Conservation (phyloP, 2,888 invertebrate genomes). For the Boloria euphrosyne region DNA sequence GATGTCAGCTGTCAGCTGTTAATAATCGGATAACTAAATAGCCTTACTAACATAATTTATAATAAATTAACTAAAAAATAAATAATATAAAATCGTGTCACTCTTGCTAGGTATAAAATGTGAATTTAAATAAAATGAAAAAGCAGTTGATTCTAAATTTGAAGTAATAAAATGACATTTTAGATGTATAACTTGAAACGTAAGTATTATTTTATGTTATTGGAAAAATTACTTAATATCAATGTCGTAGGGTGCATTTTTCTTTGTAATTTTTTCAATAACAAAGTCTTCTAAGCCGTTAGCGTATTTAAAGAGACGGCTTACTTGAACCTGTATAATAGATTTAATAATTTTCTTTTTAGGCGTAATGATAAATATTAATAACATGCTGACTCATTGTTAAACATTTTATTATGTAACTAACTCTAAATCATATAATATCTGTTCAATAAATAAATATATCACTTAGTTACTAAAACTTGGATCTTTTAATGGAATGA, state of each 20-base stretch:
- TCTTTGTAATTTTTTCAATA: slow-evolving; percentile 27
- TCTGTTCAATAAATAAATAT: background rate
- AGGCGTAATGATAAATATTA: slow-evolving; percentile 28
- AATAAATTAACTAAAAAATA: slow-evolving; percentile 55
- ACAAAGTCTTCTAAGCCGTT: slow-evolving; percentile 17
- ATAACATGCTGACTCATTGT: slow-evolving; percentile 34
- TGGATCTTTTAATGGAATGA: background rate
- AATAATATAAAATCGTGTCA: slow-evolving; percentile 60
- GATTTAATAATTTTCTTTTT: slow-evolving; percentile 20
- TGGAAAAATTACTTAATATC: slow-evolving; percentile 36
- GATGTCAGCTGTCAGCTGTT: slow-evolving; percentile 51
- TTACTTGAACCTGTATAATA: slow-evolving; percentile 22
- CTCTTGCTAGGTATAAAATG: slow-evolving; percentile 70
- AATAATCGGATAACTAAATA: slow-evolving; percentile 70
- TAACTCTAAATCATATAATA: background rate
- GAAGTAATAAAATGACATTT: slow-evolving; percentile 77
- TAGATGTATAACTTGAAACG: slow-evolving; percentile 62
- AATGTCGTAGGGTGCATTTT: slow-evolving; percentile 27
- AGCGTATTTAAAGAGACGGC: slow-evolving; percentile 17
- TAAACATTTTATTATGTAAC: background rate
- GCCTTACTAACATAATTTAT: slow-evolving; percentile 78
- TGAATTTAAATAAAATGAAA: slow-evolving; percentile 68
- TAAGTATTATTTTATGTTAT: slow-evolving; percentile 42
- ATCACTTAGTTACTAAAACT: background rate
- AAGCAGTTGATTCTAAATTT: slow-evolving; percentile 82